Evolutionary conservation across 1,140 invertebrate species (phyloP).

Genomic region (Dicyema japonicum): DNA sequence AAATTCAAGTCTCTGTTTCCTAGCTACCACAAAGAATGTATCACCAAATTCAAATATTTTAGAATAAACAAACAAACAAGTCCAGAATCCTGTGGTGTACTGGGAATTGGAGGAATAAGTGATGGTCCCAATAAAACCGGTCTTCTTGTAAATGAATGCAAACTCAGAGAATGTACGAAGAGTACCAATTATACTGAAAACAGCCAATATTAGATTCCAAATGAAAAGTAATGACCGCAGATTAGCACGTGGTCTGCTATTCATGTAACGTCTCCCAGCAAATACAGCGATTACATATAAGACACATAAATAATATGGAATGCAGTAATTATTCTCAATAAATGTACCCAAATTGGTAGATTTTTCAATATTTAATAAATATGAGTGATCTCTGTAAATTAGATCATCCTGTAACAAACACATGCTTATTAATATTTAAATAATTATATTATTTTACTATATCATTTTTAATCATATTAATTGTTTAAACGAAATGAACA

Average conservation of each 20-base stretch:
- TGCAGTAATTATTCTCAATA: no score
- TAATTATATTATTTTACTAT: no score
- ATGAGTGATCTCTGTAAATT: no score
- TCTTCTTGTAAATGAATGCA: constrained; percentile 41
- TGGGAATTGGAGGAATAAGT: constrained; percentile 29
- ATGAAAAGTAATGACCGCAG: constrained; percentile 42
- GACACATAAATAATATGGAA: constrained; percentile 51
- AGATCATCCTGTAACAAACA: no score
- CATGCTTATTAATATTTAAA: no score
- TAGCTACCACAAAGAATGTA: constrained; percentile 68
- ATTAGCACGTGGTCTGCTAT: constrained; percentile 47
- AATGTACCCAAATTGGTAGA: no score
- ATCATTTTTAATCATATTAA: no score
- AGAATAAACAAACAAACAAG: constrained; percentile 51
- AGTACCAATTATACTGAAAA: constrained; percentile 63
- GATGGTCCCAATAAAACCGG: constrained; percentile 64
- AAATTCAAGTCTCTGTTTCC: constrained; percentile 85
- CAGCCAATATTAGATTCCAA: constrained; percentile 62
- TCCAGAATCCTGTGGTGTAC: constrained; percentile 37
- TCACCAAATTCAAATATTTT: constrained; percentile 80
- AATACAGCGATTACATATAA: constrained; percentile 73
- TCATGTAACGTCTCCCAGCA: constrained; percentile 61
- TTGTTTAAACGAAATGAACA: no score
- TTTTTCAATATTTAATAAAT: no score
- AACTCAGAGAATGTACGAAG: constrained; percentile 31